These are phyloP conservation scores for Tachysurus fulvidraco DNA, from an alignment of 2,113 vertebrate genomes.

Conservation along the genomic window DNA sequence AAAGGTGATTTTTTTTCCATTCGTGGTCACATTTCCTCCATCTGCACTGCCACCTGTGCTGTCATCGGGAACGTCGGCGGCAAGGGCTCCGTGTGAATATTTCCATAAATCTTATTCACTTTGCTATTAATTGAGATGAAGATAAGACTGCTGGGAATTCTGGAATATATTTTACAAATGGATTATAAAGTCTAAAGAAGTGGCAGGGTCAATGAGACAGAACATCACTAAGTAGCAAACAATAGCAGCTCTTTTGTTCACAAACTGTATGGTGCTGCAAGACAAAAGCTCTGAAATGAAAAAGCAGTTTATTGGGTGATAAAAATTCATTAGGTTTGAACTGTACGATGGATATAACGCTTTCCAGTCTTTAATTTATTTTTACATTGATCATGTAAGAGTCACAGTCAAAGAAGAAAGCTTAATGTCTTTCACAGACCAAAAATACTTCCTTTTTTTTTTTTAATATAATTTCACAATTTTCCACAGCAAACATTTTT, in stretches of 20 bases:
- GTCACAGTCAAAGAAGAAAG: not conserved
- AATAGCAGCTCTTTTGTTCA: not conserved
- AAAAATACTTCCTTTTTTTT: not conserved
- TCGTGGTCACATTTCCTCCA: slow-evolving; percentile 13
- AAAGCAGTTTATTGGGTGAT: not conserved
- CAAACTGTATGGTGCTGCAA: not conserved
- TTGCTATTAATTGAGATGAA: not conserved
- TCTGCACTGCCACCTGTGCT: slow-evolving; percentile 25
- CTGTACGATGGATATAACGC: not conserved
- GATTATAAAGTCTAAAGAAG: slow-evolving; percentile 12
- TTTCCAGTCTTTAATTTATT: not conserved
- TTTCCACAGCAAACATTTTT: not conserved
- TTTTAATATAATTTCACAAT: not conserved
- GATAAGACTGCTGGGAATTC: slow-evolving; percentile 6
- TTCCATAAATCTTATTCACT: slow-evolving; percentile 17
- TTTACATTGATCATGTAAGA: not conserved
- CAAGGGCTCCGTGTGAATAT: not conserved
- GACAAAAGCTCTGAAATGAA: not conserved
- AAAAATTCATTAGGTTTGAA: not conserved
- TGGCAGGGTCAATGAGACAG: slow-evolving; percentile 11
- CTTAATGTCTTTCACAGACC: not conserved
- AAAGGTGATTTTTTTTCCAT: not conserved
- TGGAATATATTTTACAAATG: not conserved
- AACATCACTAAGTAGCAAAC: not conserved
- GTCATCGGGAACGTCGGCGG: not conserved